phyloP scores from a whole-genome alignment of 2,888 invertebrate species.

The Adelognathus sp. region DNA sequence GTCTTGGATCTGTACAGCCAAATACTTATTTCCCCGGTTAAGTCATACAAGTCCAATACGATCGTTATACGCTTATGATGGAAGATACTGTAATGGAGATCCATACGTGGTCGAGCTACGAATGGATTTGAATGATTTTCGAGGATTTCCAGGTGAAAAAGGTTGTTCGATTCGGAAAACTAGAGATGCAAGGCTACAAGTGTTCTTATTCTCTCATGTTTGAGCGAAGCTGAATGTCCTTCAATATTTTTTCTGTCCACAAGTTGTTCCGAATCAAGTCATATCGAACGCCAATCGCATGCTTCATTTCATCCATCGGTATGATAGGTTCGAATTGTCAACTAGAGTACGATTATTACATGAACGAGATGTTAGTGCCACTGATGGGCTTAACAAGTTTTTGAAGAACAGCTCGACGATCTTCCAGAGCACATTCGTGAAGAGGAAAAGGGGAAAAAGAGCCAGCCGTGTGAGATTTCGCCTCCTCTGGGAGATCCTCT shows the following conservation, averaged over 20 bases:
- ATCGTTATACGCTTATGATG: neutral
- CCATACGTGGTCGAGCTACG: neutral
- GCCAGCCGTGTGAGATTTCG: slow-evolving; percentile 31
- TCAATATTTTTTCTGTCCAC: too few species aligned
- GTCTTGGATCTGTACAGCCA: neutral
- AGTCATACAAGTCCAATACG: neutral
- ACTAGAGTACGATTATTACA: too few species aligned
- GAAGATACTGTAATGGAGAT: neutral
- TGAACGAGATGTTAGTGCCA: too few species aligned
- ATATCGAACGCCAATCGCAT: too few species aligned
- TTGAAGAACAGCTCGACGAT: neutral
- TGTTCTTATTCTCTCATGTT: slow-evolving; percentile 6
- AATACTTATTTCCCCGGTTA: neutral
- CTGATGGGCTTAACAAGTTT: neutral
- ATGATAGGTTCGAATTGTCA: too few species aligned
- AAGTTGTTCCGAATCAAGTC: too few species aligned
- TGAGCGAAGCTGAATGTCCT: too few species aligned
- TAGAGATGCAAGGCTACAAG: neutral
- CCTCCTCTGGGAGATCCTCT: slow-evolving; percentile 12
- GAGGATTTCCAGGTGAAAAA: neutral
- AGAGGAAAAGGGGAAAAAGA: neutral
- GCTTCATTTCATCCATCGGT: too few species aligned
- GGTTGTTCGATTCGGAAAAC: neutral
- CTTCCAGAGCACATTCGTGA: neutral
- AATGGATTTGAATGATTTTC: neutral